Base-by-base conservation (phyloP, 2,888 invertebrate species). In the Poecilus cupreus region DNA sequence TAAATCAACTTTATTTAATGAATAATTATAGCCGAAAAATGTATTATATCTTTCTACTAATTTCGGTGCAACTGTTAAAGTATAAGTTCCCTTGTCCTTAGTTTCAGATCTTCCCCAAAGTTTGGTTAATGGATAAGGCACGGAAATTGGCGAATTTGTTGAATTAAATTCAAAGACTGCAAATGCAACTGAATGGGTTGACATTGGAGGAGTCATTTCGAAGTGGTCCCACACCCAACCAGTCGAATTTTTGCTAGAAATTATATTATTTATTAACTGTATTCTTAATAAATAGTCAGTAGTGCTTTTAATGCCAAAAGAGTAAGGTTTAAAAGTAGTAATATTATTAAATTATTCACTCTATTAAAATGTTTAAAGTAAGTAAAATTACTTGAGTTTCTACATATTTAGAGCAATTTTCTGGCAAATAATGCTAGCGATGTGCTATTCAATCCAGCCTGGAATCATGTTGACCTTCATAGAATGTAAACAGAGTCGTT, bases 131-230 rank as follows among this genome's bases (percentile, higher is more conserved):
- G 89, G 89, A 1, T 85, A 88, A 22, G 82, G 82, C 2, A 83
- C 76, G 5, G 85, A 83, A 2, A 86, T 81, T 26, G 86, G 82
- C 68, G 85, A 84, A 60, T 86, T 85, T 10, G 80, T 80, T 37
- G 83, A 74, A 68, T 57, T 82, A 83, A 88, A 87, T 82, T 88
- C 87, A 70, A 86, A 86, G 24, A 89, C 85, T 0, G 88, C 87
- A 85, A 93, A 92, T 0, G 95, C 95, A 3, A 95, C 92, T 46
- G 95, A 89, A 87, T 96, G 95, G 0, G 95, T 94, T 46, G 95
- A 93, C 95, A 96, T 96, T 74, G 91, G 92, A 0, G 93, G 92
- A 0, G 94, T 92, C 68, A 89, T 89, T 82, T 91, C 87, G 84
- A 93, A 95, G 83, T 92, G 91, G 85, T 94, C 94, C 87, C 91